Evolutionary conservation across 2,797 vertebrate genomes (phyloP).

Genomic region (Atherinosoma microstoma): DNA sequence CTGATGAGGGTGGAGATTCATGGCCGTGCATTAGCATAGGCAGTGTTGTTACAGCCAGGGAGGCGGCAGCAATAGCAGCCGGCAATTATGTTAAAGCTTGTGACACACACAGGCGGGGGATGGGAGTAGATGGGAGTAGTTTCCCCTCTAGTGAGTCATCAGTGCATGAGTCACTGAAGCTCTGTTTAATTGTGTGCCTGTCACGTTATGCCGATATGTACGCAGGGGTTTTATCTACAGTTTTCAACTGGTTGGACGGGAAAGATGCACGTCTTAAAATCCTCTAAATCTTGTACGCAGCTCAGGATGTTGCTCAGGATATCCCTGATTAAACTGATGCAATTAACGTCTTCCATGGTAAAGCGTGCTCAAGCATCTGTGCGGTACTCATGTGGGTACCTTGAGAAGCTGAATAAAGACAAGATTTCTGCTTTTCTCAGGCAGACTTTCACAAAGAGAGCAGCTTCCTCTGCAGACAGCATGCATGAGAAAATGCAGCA

Average conservation of each 20-base stretch:
- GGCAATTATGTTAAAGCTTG: constrained; percentile 77
- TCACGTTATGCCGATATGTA: constrained; percentile 82
- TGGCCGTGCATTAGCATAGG: constrained; percentile 62
- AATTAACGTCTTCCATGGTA: background rate
- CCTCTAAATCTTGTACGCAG: constrained; percentile 7
- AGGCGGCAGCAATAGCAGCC: constrained; percentile 72
- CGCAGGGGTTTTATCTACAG: constrained; percentile 60
- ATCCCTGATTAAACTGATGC: constrained; percentile 20
- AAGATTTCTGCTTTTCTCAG: constrained; percentile 28
- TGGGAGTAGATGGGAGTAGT: constrained; percentile 80
- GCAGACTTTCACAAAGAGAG: constrained; percentile 32
- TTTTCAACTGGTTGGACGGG: constrained; percentile 52
- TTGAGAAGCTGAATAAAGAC: constrained; percentile 16
- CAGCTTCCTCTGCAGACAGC: constrained; percentile 31
- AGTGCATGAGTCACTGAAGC: constrained; percentile 81
- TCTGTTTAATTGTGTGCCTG: constrained; percentile 81
- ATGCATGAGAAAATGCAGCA: constrained; percentile 45
- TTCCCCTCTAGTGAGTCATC: constrained; percentile 82
- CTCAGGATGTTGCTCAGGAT: constrained; percentile 20
- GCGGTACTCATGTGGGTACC: constrained; percentile 5
- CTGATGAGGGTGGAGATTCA: constrained; percentile 45
- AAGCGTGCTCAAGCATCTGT: background rate
- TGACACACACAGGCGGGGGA: constrained; percentile 47
- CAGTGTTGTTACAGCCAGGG: constrained; percentile 67
- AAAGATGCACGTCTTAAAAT: constrained; percentile 30